Percentiles rank a stretch among this genome's conserved stretches.
Evolutionary conservation across 2,797 vertebrate genomes (phyloP).

Genomic region (Spinibarbus caldwelli): DNA sequence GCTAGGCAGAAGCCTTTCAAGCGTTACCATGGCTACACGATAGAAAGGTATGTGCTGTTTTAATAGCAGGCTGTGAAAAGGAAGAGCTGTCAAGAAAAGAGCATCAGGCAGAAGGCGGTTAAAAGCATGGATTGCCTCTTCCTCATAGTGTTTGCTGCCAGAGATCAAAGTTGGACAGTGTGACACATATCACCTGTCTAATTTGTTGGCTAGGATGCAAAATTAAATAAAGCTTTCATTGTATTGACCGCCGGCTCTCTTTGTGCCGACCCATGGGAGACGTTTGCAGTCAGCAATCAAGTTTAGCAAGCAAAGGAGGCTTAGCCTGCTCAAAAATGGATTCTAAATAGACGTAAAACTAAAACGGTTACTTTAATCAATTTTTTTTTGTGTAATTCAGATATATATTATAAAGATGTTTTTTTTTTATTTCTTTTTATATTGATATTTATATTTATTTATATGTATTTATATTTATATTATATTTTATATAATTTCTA

Average conservation of each 20-base stretch:
- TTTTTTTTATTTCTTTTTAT: neutral
- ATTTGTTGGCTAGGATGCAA: constrained; percentile 46
- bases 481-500: neutral
- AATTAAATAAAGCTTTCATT: constrained; percentile 42
- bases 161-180: constrained; percentile 49
- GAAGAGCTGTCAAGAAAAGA: constrained; percentile 54
- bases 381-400: neutral
- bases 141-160: constrained; percentile 49
- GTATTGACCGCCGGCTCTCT: constrained; percentile 21
- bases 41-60: constrained; percentile 63
- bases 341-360: neutral
- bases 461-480: neutral
- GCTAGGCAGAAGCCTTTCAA: constrained; percentile 56
- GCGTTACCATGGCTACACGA: constrained; percentile 68
- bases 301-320: constrained; percentile 1
- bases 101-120: constrained; percentile 35
- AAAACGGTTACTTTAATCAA: neutral
- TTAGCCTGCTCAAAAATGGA: neutral
- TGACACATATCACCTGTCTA: constrained; percentile 43
- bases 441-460: neutral
- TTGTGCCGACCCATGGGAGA: constrained; percentile 39
- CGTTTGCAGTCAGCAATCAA: neutral
- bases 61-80: constrained; percentile 49
- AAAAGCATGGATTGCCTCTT: constrained; percentile 45
- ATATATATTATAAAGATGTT: neutral